Evolutionary conservation across 2,797 vertebrate genomes (phyloP).

Genomic region (Prunella strophiata): DNA sequence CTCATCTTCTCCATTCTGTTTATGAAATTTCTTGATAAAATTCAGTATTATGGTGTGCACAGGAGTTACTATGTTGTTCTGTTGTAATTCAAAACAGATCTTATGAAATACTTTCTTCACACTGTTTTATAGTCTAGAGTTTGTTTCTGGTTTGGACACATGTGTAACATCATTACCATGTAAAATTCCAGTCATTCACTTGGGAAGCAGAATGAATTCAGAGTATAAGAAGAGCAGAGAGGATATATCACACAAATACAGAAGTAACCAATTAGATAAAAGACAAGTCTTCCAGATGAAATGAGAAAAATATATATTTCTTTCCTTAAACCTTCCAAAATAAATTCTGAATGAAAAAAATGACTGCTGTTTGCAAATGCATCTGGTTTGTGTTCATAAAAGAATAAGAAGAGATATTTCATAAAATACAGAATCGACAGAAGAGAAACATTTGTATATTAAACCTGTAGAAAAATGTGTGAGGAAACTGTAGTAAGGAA

Average conservation of each 20-base stretch:
- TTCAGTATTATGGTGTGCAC: not conserved
- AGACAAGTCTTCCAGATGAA: not conserved
- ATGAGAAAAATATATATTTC: not conserved
- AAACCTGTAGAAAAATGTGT: not conserved
- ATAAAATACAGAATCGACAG: not conserved
- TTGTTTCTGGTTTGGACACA: not conserved
- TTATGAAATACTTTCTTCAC: not conserved
- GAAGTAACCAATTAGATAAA: not conserved
- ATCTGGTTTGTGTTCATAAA: not conserved
- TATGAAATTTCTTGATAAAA: not conserved
- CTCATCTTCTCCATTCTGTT: not conserved
- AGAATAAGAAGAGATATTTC: not conserved
- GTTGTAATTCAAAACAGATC: not conserved
- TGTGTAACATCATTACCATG: rapidly evolving
- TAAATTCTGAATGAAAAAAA: not conserved
- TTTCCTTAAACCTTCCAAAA: not conserved
- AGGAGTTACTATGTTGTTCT: not conserved
- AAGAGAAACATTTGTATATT: not conserved
- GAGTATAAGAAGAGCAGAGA: not conserved
- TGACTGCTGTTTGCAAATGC: not conserved
- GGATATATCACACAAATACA: not conserved
- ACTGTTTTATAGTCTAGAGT: not conserved
- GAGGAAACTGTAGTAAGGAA: not conserved
- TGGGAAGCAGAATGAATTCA: not conserved
- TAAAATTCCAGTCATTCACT: not conserved